These are phyloP conservation scores for Patagioenas fasciata DNA, from an alignment of 2,113 vertebrate genomes.

Conservation along the genomic window DNA sequence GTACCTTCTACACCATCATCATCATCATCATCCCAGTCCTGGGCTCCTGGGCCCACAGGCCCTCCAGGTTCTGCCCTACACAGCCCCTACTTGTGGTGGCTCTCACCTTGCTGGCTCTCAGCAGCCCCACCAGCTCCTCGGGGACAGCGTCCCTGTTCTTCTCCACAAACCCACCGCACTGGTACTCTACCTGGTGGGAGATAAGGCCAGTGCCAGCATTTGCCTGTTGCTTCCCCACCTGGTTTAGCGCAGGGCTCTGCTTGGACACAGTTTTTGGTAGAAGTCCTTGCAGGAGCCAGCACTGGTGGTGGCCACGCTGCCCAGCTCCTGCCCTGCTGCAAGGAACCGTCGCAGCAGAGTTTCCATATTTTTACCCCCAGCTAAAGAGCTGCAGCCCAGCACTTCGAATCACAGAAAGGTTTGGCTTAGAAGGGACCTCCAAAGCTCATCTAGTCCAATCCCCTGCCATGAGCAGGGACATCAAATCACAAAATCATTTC, in stretches of 20 bases:
- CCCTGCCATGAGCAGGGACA: no score
- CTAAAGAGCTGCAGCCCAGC: no score
- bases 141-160: slow-evolving; percentile 82
- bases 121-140: slow-evolving; percentile 81
- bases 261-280: not conserved
- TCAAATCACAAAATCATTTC: no score
- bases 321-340: no score
- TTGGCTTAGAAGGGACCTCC: no score
- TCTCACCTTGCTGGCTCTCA: slow-evolving; percentile 82
- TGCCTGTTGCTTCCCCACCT: not conserved
- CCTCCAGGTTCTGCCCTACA: not conserved
- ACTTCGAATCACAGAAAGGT: no score
- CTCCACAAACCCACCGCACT: slow-evolving; percentile 78
- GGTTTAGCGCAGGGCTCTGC: not conserved
- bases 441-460: no score
- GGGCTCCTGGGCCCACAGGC: not conserved
- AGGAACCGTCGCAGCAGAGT: not conserved
- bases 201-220: not conserved
- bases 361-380: not conserved
- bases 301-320: not conserved
- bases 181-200: slow-evolving; percentile 77
- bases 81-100: not conserved
- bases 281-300: not conserved
- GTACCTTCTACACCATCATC: no score
- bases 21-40: not conserved